Conservation (phyloP, 2,797 vertebrate species). For the Rhadinocentrus ornatus region DNA sequence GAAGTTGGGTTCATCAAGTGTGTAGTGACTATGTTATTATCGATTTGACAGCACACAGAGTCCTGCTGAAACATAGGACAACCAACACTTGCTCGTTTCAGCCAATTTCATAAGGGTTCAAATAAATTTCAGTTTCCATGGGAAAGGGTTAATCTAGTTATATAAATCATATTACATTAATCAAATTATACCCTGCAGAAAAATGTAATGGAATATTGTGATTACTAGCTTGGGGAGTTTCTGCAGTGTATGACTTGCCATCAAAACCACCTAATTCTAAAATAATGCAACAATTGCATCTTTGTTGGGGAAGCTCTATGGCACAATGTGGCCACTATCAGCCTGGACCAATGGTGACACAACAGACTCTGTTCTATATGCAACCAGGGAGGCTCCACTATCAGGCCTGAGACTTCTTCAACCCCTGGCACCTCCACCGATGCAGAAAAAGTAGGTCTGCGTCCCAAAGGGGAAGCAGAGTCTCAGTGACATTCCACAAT, state of each 20-base stretch:
- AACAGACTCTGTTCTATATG: conserved; percentile 55
- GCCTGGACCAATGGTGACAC: conserved; percentile 41
- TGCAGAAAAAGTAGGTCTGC: conserved; percentile 71
- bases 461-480: conserved; percentile 44
- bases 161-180: conserved; percentile 62
- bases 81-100: conserved; percentile 2
- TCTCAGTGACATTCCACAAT: conserved; percentile 51
- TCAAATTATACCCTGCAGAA: conserved; percentile 38
- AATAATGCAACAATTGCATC: conserved; percentile 65
- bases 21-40: conserved; percentile 21
- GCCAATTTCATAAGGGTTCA: conserved; percentile 12
- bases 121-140: conserved; percentile 20
- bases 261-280: conserved; percentile 35
- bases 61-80: conserved; percentile 19
- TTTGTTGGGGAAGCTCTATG: conserved; percentile 47
- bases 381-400: conserved; percentile 48
- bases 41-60: background rate
- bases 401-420: conserved; percentile 58
- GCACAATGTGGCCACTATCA: conserved; percentile 70
- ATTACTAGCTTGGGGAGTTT: conserved; percentile 32
- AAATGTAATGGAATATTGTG: conserved; percentile 58
- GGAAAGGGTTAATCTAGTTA: conserved; percentile 32
- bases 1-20: conserved; percentile 6
- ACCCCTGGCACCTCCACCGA: conserved; percentile 56
- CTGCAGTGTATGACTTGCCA: conserved; percentile 32